These are phyloP conservation scores for Syritta pipiens DNA, from an alignment of 2,888 invertebrate genomes.

Conservation along the genomic window DNA sequence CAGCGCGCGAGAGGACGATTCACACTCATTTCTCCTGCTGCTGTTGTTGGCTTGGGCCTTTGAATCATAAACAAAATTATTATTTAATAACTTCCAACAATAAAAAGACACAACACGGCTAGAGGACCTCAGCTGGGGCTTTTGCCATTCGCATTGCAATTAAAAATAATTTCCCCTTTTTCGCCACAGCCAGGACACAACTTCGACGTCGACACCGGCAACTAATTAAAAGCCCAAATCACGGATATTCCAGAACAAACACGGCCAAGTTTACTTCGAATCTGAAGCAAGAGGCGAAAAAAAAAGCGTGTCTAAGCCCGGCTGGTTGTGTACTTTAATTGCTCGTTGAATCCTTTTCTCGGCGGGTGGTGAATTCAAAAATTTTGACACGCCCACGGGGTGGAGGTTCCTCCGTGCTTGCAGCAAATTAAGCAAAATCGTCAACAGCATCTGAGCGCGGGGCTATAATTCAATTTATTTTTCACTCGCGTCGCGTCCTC, in stretches of 20 bases:
- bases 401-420: too few species aligned
- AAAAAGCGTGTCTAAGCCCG: constrained; percentile 14
- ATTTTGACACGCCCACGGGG: too few species aligned
- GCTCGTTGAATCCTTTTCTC: constrained; percentile 61
- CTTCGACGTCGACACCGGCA: too few species aligned
- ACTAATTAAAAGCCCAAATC: constrained; percentile 48
- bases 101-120: constrained; percentile 18
- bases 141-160: not conserved
- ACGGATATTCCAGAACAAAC: constrained; percentile 28
- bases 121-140: too few species aligned
- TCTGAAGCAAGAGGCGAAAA: not conserved
- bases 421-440: constrained; percentile 56
- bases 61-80: constrained; percentile 31
- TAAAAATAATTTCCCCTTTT: constrained; percentile 17
- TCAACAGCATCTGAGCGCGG: constrained; percentile 50
- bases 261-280: too few species aligned
- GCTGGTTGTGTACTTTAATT: constrained; percentile 55
- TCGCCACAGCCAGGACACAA: not conserved
- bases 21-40: not conserved
- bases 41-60: too few species aligned
- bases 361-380: too few species aligned
- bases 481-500: not conserved
- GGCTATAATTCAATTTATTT: constrained; percentile 53
- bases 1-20: not conserved
- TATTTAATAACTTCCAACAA: constrained; percentile 22